Conservation (phyloP, 2,888 invertebrate genomes). For the Calephelis perditalis region DNA sequence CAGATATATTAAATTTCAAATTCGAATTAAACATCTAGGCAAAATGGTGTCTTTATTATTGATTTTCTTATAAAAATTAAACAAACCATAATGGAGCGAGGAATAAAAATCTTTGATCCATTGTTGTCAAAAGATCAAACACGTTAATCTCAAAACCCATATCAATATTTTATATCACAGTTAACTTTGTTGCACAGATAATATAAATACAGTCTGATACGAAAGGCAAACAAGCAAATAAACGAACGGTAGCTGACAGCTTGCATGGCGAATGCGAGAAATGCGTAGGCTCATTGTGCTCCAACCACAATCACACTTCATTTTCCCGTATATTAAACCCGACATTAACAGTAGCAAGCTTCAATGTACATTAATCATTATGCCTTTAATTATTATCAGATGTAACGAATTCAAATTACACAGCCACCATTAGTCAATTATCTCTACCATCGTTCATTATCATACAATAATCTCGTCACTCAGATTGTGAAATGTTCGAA, state of each 20-base stretch:
- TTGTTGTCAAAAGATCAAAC: no score
- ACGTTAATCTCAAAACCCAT: no score
- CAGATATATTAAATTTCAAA: no score
- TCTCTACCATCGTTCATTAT: conserved; percentile 28
- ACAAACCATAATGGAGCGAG: no score
- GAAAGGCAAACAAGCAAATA: conserved; percentile 30
- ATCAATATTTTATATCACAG: no score
- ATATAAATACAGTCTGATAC: conserved; percentile 2
- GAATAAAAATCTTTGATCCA: no score
- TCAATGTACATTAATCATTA: conserved; percentile 54
- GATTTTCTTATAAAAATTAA: no score
- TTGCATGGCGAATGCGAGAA: conserved; percentile 43
- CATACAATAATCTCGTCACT: conserved; percentile 15
- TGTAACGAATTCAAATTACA: conserved; percentile 31
- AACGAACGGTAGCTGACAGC: conserved; percentile 61
- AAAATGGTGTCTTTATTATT: no score
- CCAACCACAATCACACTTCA: conserved; percentile 46
- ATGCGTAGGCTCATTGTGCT: conserved; percentile 61
- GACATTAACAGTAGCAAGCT: conserved; percentile 49
- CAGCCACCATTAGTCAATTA: conserved; percentile 27
- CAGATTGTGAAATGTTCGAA: conserved; percentile 10
- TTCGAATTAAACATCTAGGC: no score
- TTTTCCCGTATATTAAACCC: conserved; percentile 61
- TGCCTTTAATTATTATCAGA: conserved; percentile 38
- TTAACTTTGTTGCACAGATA: neutral